phyloP scores from a whole-genome alignment of 2,797 vertebrate genomes.

The Emys orbicularis region DNA sequence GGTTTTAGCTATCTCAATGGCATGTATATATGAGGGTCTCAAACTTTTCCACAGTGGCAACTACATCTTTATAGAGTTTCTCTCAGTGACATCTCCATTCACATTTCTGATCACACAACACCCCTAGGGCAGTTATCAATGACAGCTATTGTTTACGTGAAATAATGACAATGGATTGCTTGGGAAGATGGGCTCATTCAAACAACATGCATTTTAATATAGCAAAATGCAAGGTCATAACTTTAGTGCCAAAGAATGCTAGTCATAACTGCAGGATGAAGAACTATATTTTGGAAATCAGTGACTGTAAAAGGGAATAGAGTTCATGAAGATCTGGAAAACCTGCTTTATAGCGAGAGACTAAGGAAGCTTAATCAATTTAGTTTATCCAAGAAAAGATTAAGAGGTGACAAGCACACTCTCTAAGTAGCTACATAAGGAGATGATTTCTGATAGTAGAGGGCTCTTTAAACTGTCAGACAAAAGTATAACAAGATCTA shows the following conservation, averaged over 20 bases:
- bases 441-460: neutral
- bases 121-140: neutral
- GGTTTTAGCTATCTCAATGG: too few relatives aligned
- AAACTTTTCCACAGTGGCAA: too few relatives aligned
- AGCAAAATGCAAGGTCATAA: neutral
- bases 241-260: neutral
- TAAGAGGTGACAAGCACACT: conserved; percentile 26
- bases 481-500: neutral
- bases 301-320: neutral
- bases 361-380: conserved; percentile 21
- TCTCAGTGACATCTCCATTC: too few relatives aligned
- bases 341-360: neutral
- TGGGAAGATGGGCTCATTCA: neutral
- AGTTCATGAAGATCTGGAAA: neutral
- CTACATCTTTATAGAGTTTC: too few relatives aligned
- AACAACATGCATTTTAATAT: conserved; percentile 2
- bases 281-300: neutral
- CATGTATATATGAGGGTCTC: too few relatives aligned
- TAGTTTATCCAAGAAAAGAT: conserved; percentile 31
- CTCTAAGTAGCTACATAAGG: neutral
- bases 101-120: neutral
- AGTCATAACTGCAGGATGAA: neutral
- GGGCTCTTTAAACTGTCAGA: conserved; percentile 24
- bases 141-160: neutral
- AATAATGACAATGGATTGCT: neutral